Conservation (phyloP, 2,113 vertebrate species). For the Noctilio leporinus region DNA sequence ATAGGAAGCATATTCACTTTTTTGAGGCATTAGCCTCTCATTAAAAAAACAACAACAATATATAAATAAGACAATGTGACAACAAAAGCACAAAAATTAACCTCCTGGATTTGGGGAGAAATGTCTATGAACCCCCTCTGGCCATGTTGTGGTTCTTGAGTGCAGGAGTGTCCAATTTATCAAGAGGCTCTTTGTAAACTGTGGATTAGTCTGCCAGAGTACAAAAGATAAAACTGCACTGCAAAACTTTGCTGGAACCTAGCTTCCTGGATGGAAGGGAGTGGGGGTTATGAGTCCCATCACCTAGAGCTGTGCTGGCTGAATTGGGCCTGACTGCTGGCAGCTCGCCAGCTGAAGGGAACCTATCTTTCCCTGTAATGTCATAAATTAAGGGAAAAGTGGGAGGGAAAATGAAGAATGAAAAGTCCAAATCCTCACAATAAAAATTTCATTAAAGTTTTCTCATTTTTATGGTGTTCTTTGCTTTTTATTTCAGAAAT, state of each 20-base stretch:
- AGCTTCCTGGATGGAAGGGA: background rate
- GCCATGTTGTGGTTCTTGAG: background rate
- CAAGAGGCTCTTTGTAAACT: conserved; percentile 15
- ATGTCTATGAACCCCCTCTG: background rate
- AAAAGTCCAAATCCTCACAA: background rate
- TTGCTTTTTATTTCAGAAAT: background rate
- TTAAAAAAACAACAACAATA: background rate
- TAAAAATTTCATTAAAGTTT: background rate
- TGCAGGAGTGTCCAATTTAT: background rate
- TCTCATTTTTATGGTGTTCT: background rate
- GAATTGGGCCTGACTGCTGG: background rate
- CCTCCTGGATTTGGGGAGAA: background rate
- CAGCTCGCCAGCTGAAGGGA: background rate
- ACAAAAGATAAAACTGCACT: background rate
- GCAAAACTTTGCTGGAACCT: background rate
- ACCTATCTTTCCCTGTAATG: background rate
- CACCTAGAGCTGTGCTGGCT: background rate
- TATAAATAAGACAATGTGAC: background rate
- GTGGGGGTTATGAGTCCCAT: background rate
- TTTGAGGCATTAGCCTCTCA: background rate
- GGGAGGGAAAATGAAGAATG: background rate
- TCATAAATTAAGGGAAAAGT: background rate
- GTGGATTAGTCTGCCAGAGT: background rate
- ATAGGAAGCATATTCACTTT: background rate
- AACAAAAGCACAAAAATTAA: background rate